Evolutionary conservation across 2,888 invertebrate genomes (phyloP).

Genomic region (Sthenelais limicola): DNA sequence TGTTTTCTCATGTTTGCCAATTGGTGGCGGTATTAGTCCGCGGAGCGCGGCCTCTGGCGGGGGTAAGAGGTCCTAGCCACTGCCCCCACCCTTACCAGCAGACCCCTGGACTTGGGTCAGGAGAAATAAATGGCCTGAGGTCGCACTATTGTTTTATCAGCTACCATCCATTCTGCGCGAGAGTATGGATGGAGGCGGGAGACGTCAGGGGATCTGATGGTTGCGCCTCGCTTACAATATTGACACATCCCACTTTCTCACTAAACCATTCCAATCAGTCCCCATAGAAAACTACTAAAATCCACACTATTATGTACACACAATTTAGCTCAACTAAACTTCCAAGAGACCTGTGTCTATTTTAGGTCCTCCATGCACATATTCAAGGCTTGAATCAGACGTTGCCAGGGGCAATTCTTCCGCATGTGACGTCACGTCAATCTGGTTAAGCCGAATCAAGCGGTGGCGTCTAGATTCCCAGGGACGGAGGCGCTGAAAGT

Average conservation of each 20-base stretch:
- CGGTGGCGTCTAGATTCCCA: too few relatives aligned
- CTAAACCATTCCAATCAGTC: slow-evolving; percentile 22
- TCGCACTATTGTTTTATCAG: slow-evolving; percentile 38
- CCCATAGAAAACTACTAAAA: neutral
- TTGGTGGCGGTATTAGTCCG: neutral
- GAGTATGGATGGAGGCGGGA: neutral
- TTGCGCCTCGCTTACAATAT: slow-evolving; percentile 15
- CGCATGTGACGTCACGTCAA: slow-evolving; percentile 11
- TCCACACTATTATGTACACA: too few relatives aligned
- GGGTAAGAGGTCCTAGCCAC: neutral
- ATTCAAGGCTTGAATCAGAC: too few relatives aligned
- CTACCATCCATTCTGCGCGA: neutral
- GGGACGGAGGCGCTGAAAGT: neutral
- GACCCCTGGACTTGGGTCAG: neutral
- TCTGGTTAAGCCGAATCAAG: neutral
- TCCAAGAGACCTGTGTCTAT: too few relatives aligned
- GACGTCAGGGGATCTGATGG: slow-evolving; percentile 10
- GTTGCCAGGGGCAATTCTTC: slow-evolving; percentile 8
- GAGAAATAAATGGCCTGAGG: slow-evolving; percentile 22
- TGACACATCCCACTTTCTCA: neutral
- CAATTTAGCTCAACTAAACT: too few relatives aligned
- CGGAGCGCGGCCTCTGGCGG: neutral
- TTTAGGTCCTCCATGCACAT: too few relatives aligned
- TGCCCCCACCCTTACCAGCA: neutral
- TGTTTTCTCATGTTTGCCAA: slow-evolving; percentile 30